Evolutionary conservation across 2,113 vertebrate species (phyloP), one percentile per base, ranked within the genome.

Genomic region (Melospiza melodia): DNA sequence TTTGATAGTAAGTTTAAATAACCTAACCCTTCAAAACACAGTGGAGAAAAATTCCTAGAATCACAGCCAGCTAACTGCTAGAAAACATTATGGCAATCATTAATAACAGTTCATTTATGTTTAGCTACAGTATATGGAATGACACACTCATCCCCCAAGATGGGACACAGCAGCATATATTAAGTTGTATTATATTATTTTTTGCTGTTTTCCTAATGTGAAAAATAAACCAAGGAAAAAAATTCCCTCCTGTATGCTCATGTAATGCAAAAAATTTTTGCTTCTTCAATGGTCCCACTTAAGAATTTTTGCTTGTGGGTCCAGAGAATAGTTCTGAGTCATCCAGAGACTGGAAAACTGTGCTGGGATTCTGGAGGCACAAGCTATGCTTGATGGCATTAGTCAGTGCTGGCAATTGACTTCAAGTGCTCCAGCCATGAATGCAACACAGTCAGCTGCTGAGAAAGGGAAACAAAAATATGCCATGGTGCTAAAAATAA

Each of bases 1-100:
- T 97, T 98, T 98, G 98, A 98, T 98, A 97, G 98, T 98, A 98
- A 98, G 98, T 98, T 98, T 98, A 98, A 98, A 98, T 98, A 98
- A 98, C 97, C 98, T 97, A 98, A 98, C 98, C 98, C 97, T 98
- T 98, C 97, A 98, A 98, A 98, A 98, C 98, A 98, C 98, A 98
- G 97, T 96, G 96, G 97, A 98, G 97, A 98, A 97, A 97, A 97
- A 96, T 95, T 97, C 90, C 95, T 97, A 97, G 98, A 98, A 97
- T 98, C 98, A 97, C 97, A 98, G 98, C 95, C 97, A 98, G 97
- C 97, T 97, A 98, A 97, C 94, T 97, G 97, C 97, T 98, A 96
- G 97, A 97, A 98, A 98, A 98, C 97, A 97, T 97, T 97, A 97
- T 79, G 96, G 96, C 97, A 97, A 96, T 97, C 97, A 98, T 97